Conservation (phyloP, 1,140 invertebrate genomes). For the Neodiprion lecontei region DNA sequence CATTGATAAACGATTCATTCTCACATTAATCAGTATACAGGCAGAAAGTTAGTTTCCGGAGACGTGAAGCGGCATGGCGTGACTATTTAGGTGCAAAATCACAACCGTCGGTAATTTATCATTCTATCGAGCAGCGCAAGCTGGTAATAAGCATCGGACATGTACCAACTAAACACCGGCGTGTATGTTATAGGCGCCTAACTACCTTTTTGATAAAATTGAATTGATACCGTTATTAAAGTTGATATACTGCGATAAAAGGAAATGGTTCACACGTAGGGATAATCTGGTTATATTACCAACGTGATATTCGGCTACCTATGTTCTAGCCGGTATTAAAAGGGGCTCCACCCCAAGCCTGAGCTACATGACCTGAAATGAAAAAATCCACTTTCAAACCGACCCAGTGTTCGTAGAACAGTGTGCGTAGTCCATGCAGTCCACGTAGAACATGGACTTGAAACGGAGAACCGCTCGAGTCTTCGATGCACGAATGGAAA, state of each 20-base stretch:
- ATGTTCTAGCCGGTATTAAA: too few species aligned
- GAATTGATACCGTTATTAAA: not conserved
- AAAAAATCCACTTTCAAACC: too few species aligned
- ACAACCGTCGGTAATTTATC: not conserved
- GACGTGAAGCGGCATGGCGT: not conserved
- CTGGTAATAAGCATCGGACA: not conserved
- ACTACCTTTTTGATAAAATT: not conserved
- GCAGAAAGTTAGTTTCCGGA: not conserved
- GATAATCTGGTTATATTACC: not conserved
- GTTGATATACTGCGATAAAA: not conserved
- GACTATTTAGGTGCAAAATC: not conserved
- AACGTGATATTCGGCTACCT: too few species aligned
- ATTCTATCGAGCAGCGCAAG: not conserved
- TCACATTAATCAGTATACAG: not conserved
- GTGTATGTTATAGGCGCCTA: not conserved
- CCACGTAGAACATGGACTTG: too few species aligned
- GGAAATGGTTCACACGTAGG: not conserved
- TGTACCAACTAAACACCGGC: too few species aligned
- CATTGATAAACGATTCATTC: conserved; percentile 1
- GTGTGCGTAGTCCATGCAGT: too few species aligned
- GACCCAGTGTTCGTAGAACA: too few species aligned
- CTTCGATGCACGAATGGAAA: too few species aligned
- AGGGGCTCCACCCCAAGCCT: too few species aligned
- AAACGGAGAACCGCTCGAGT: too few species aligned
- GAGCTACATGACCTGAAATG: too few species aligned